Percentiles rank a stretch among this genome's conserved stretches.
Evolutionary conservation across 37 sponge, comb jelly and placozoan species (phyloP).

Genomic region (Haliclona indistincta): DNA sequence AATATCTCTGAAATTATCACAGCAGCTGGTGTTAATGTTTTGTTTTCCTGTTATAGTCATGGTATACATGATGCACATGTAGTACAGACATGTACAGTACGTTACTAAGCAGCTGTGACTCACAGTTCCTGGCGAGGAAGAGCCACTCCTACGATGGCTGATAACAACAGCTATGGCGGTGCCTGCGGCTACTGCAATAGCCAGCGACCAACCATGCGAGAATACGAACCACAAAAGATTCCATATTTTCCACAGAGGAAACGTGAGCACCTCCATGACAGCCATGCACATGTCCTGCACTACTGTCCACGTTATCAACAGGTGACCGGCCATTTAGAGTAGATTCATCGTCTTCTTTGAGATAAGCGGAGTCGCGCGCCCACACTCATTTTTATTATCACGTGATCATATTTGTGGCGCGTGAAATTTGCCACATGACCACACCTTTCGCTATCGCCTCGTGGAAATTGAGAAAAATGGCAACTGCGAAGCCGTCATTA

Average conservation of each 20-base stretch:
- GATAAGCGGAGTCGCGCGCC: too few species aligned
- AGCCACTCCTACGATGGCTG: background rate
- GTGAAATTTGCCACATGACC: background rate
- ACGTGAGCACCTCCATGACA: background rate
- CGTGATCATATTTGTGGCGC: background rate
- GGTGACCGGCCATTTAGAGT: background rate
- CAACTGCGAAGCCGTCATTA: slow-evolving; percentile 32
- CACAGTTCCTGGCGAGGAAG: too few species aligned
- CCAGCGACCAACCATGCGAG: slow-evolving; percentile 19
- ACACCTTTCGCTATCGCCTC: background rate
- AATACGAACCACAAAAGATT: background rate
- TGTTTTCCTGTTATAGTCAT: too few species aligned
- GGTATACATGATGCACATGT: too few species aligned
- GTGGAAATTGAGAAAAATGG: slow-evolving; percentile 5
- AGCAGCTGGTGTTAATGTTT: too few species aligned
- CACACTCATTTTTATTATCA: too few species aligned
- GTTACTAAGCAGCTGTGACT: too few species aligned
- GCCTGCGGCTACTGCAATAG: background rate
- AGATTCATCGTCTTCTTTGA: too few species aligned
- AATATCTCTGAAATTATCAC: too few species aligned
- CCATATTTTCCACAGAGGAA: slow-evolving; percentile 10
- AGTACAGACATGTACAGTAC: too few species aligned
- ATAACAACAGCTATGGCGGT: background rate
- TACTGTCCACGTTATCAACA: background rate
- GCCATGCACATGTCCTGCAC: slow-evolving; percentile 9